phyloP scores from a whole-genome alignment of 2,113 vertebrate genomes.

The Reinhardtius hippoglossoides region DNA sequence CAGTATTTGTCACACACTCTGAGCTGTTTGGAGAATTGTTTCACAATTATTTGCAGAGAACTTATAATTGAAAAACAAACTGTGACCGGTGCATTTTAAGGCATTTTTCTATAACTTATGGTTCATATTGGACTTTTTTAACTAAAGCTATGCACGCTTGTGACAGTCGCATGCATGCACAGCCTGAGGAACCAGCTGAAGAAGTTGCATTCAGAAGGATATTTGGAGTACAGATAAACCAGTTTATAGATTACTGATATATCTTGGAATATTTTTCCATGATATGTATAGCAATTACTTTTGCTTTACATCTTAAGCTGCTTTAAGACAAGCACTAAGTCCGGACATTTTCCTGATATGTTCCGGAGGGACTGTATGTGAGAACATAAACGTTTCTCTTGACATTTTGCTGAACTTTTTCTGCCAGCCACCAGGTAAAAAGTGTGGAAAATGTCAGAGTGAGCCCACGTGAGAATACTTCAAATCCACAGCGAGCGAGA shows the following conservation, averaged over 20 bases:
- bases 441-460: too few species aligned
- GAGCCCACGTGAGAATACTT: too few species aligned
- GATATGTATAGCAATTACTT: background rate
- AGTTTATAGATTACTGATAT: background rate
- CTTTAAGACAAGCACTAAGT: too few species aligned
- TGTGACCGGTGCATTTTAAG: conserved; percentile 36
- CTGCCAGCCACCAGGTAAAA: too few species aligned
- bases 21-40: conserved; percentile 73
- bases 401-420: too few species aligned
- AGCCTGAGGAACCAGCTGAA: background rate
- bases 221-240: background rate
- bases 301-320: too few species aligned
- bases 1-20: conserved; percentile 32
- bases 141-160: background rate
- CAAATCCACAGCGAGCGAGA: too few species aligned
- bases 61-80: conserved; percentile 74
- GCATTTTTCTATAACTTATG: conserved; percentile 24
- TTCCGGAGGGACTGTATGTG: too few species aligned
- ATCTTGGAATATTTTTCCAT: background rate
- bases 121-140: conserved; percentile 16
- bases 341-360: too few species aligned
- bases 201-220: background rate
- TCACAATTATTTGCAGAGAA: conserved; percentile 68
- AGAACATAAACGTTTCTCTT: too few species aligned
- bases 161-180: too few species aligned